phyloP scores from a whole-genome alignment of 2,888 invertebrate genomes.

The Labia minor region DNA sequence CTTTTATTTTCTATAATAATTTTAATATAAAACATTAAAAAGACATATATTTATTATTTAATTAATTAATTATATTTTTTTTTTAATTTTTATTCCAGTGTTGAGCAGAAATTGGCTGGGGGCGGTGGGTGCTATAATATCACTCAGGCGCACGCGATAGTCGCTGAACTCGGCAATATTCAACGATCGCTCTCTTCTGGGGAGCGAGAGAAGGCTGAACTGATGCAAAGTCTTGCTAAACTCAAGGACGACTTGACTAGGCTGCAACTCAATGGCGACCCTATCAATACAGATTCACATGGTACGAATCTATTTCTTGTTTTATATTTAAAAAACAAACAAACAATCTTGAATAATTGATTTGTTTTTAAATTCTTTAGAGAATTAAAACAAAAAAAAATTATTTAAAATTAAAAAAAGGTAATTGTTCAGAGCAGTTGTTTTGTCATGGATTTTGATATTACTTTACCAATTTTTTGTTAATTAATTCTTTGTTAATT shows the following conservation, averaged over 20 bases:
- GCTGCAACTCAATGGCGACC: slow-evolving; percentile 58
- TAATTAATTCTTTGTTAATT: no score
- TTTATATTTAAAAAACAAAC: no score
- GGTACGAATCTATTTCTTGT: background rate
- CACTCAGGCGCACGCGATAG: slow-evolving; percentile 90
- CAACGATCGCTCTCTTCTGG: slow-evolving; percentile 83
- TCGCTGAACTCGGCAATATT: slow-evolving; percentile 84
- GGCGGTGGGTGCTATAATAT: slow-evolving; percentile 83
- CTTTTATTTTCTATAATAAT: no score
- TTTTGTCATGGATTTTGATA: no score
- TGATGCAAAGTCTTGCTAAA: slow-evolving; percentile 87
- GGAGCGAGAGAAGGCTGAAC: slow-evolving; percentile 84
- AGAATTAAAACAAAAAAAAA: no score
- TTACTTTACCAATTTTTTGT: no score
- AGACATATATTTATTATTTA: no score
- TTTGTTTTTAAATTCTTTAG: no score
- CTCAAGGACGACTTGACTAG: slow-evolving; percentile 86
- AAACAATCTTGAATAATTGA: no score
- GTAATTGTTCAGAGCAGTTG: no score
- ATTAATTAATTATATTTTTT: slow-evolving; percentile 18
- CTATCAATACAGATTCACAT: slow-evolving; percentile 39
- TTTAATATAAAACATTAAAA: no score
- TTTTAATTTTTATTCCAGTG: slow-evolving; percentile 46
- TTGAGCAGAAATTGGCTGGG: slow-evolving; percentile 76
- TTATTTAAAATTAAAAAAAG: no score